Percentiles rank a stretch among this genome's conserved stretches.
phyloP scores from a whole-genome alignment of 2,888 invertebrate species.

The Biston betularia region DNA sequence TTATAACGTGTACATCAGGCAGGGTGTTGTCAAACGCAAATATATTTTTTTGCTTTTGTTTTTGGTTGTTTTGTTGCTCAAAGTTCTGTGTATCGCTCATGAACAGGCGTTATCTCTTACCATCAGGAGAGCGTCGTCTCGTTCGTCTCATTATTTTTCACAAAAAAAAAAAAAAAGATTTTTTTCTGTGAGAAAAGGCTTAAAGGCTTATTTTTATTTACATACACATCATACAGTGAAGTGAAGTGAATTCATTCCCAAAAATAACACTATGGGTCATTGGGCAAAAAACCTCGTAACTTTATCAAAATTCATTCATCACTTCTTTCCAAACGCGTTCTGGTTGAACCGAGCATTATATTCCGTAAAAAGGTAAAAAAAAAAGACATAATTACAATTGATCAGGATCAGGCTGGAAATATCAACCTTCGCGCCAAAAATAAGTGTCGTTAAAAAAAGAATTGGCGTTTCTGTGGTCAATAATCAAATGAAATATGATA shows the following conservation, averaged over 20 bases:
- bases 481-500: conserved; percentile 49
- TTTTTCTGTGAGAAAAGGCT: no score
- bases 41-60: no score
- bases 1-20: no score
- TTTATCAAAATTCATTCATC: conserved; percentile 33
- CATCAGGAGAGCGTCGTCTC: no score
- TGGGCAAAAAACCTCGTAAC: conserved; percentile 12
- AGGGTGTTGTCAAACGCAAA: no score
- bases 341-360: conserved; percentile 11
- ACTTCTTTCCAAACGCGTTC: conserved; percentile 11
- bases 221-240: no score
- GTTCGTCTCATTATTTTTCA: no score
- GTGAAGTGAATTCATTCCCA: neutral
- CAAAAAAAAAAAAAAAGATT: no score
- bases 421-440: conserved; percentile 32
- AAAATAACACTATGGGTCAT: conserved; percentile 15
- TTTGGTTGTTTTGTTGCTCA: no score
- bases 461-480: conserved; percentile 28
- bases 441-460: conserved; percentile 43
- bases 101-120: no score
- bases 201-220: no score
- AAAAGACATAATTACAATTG: conserved; percentile 30
- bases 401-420: conserved; percentile 26
- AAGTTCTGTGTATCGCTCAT: no score
- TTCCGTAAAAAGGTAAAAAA: conserved; percentile 13